phyloP scores from a whole-genome alignment of 2,797 vertebrate species.

The Varecia variegata region DNA sequence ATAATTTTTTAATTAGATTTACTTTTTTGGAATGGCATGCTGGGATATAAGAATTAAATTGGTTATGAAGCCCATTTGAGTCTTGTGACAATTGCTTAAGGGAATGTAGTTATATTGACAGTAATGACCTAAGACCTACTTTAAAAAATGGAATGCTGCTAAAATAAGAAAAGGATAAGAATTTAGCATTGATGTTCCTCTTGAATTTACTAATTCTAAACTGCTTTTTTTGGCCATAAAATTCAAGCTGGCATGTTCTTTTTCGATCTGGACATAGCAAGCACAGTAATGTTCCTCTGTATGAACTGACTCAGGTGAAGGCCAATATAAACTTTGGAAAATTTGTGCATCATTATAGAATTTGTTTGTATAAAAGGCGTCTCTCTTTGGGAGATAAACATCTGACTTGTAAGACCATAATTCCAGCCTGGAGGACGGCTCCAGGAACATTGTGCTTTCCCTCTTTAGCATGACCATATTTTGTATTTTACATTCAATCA shows the following conservation, averaged over 20 bases:
- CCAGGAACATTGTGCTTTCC: not conserved
- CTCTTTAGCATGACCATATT: not conserved
- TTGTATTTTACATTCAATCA: constrained; percentile 37
- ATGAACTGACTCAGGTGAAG: not conserved
- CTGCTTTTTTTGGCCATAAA: constrained; percentile 12
- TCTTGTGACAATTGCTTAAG: constrained; percentile 57
- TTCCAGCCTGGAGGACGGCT: not conserved
- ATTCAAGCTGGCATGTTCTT: not conserved
- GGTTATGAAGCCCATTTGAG: constrained; percentile 20
- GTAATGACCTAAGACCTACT: not conserved
- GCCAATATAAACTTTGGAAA: not conserved
- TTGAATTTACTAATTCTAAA: not conserved
- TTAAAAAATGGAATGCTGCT: constrained; percentile 1
- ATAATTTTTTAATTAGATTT: constrained; percentile 55
- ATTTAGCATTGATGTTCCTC: not conserved
- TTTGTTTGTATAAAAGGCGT: not conserved
- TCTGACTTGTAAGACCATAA: not conserved
- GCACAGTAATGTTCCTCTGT: not conserved
- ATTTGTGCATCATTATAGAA: not conserved
- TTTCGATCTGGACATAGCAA: not conserved
- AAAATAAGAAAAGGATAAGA: constrained; percentile 41
- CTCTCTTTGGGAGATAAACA: not conserved
- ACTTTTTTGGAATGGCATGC: not conserved
- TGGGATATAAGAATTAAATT: constrained; percentile 25
- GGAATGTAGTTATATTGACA: not conserved